A percentile compares a stretch with the other conserved stretches of the same genome.
Conservation (phyloP, 2,113 vertebrate genomes). For the Malaclemys terrapin region DNA sequence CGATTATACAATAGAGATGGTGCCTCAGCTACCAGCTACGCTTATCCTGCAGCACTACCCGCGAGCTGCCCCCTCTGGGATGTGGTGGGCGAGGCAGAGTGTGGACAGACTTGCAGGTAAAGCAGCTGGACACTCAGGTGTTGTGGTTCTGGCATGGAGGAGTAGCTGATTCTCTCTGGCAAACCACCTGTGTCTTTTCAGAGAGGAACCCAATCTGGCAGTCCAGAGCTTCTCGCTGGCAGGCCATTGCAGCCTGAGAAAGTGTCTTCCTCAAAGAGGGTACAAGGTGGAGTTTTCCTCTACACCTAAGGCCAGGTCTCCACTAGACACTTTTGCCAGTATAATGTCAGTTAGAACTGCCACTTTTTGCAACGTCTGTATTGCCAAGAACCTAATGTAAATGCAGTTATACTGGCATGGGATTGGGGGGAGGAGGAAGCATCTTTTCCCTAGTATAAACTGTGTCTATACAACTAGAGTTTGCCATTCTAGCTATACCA, state of each 20-base stretch:
- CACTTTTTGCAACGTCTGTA: not conserved
- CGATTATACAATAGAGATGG: not conserved
- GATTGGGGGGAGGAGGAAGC: too few relatives aligned
- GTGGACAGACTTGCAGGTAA: not conserved
- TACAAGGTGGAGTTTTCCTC: not conserved
- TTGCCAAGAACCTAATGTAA: not conserved
- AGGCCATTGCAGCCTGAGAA: not conserved
- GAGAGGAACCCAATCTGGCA: not conserved
- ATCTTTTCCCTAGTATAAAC: too few relatives aligned
- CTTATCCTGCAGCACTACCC: not conserved
- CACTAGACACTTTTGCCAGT: accelerated
- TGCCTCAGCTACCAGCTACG: not conserved
- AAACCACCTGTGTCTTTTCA: too few relatives aligned
- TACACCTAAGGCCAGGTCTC: accelerated
- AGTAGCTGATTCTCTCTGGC: not conserved
- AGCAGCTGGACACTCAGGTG: not conserved
- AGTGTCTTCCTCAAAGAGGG: not conserved
- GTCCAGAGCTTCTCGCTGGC: not conserved
- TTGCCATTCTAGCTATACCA: too few relatives aligned
- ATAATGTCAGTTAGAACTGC: accelerated
- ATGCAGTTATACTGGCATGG: not conserved
- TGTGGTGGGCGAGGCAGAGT: not conserved
- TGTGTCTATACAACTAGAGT: too few relatives aligned
- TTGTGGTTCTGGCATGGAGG: not conserved
- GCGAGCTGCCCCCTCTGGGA: not conserved